phyloP scores from a whole-genome alignment of 2,113 vertebrate genomes.

The Pontoporia blainvillei region DNA sequence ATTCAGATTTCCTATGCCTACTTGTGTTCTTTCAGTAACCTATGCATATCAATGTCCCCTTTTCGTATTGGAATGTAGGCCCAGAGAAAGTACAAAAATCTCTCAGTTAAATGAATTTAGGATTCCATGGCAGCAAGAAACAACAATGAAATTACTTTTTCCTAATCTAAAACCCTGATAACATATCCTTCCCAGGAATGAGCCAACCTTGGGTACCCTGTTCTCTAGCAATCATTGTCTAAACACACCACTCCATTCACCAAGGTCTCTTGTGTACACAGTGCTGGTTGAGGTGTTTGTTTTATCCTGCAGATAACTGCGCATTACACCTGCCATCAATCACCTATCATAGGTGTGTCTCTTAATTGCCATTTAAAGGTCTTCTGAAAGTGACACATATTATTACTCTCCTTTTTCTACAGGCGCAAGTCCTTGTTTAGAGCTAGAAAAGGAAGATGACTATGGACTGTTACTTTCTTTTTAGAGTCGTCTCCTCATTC shows the following conservation, averaged over 20 bases:
- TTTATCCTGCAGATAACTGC: constrained; percentile 56
- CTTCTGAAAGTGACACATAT: constrained; percentile 48
- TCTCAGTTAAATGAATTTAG: constrained; percentile 25
- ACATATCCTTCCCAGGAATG: constrained; percentile 44
- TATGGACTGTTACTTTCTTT: not conserved
- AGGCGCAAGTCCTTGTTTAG: not conserved
- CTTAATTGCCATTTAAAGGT: constrained; percentile 52
- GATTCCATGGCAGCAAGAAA: constrained; percentile 9
- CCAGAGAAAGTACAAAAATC: not conserved
- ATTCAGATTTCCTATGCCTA: not conserved
- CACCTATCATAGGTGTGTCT: constrained; percentile 37
- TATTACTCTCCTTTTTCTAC: not conserved
- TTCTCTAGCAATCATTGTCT: constrained; percentile 67
- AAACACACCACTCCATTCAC: constrained; percentile 58
- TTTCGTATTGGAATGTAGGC: not conserved
- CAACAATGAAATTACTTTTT: constrained; percentile 29
- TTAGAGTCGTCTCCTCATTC: not conserved
- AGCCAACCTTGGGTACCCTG: constrained; percentile 11
- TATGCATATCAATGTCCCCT: not conserved
- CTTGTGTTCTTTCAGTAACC: not conserved
- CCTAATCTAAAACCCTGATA: constrained; percentile 63
- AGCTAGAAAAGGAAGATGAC: not conserved
- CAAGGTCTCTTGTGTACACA: constrained; percentile 51
- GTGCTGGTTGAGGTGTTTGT: constrained; percentile 54
- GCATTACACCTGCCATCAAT: constrained; percentile 32